Evolutionary conservation across 1,140 invertebrate species (phyloP).

Genomic region (Aleiodes sp.): DNA sequence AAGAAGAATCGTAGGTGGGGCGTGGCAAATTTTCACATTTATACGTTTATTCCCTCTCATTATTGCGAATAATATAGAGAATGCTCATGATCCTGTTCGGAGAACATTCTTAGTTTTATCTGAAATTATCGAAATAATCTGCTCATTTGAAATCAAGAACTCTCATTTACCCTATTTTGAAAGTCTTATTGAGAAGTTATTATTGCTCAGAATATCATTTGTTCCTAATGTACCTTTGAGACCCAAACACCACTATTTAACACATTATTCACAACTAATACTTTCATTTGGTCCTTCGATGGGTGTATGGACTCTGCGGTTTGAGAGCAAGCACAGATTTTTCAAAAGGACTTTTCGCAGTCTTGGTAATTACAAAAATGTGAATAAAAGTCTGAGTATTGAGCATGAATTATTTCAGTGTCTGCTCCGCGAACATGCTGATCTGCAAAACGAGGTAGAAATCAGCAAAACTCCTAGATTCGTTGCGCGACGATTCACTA

Average conservation of each 20-base stretch:
- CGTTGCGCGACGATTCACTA: not conserved
- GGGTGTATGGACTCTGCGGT: slow-evolving; percentile 29
- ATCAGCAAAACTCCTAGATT: not conserved
- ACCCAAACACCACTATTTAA: slow-evolving; percentile 32
- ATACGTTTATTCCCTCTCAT: slow-evolving; percentile 16
- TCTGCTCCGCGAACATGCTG: slow-evolving; percentile 18
- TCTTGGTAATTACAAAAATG: slow-evolving; percentile 32
- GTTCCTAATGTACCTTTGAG: not conserved
- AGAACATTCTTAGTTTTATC: slow-evolving; percentile 1
- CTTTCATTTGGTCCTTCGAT: slow-evolving; percentile 27
- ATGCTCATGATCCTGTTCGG: not conserved
- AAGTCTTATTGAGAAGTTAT: slow-evolving; percentile 13
- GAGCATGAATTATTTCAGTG: slow-evolving; percentile 29
- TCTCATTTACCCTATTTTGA: slow-evolving; percentile 17
- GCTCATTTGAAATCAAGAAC: slow-evolving; percentile 21
- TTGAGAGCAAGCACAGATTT: slow-evolving; percentile 36
- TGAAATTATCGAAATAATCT: slow-evolving; percentile 29
- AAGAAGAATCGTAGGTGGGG: slow-evolving; percentile 2
- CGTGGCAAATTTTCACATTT: slow-evolving; percentile 27
- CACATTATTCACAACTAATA: slow-evolving; percentile 34
- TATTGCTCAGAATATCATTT: slow-evolving; percentile 14
- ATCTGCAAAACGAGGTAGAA: slow-evolving; percentile 22
- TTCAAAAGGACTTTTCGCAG: slow-evolving; percentile 27
- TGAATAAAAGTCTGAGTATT: slow-evolving; percentile 12
- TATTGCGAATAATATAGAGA: not conserved